Evolutionary conservation across 2,888 invertebrate species (phyloP), one percentile per base, ranked within the genome.

Genomic region (Drosophila atroscutellata): DNA sequence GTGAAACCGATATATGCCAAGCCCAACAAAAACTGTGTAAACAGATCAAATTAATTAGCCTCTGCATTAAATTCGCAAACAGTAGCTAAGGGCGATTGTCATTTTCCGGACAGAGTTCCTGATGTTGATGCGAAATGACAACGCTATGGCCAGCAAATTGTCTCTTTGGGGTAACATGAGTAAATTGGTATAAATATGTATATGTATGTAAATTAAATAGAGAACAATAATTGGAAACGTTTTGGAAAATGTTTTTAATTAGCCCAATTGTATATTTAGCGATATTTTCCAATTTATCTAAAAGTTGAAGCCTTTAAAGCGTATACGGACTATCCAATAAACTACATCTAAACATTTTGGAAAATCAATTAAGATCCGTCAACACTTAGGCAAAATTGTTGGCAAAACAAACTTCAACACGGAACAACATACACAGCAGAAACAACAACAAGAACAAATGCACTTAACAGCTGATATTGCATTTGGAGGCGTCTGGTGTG

Each of bases 381-480:
- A 34, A 64, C 73, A 80, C 64, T 72, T 65, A 66, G 28, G 65
- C 62, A 54, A 50, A 60, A 60, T 73, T 75, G 72, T 71, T 67
- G 45, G 34, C 30, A 24, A 39, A 73, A 58, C 55, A 67, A 72
- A 64, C 51, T 52, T 15, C 58, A 61, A 67, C 71, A 58, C 66
- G 51, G 37, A 49, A 50, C 51, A 58, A 26, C 26, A 36, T 30
- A 1, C 39, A 59, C 32, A 37, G 26, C n/a, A 26, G 26, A 30
- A 57, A 68, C 1, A 45, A 39, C 26, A 45, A 45, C 32, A 63
- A 64, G 4, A 36, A 28, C 15, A 8, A 60, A 54, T 69, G 50
- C 65, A 56, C 50, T 66, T 49, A 49, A 60, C 34, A 52, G 20
- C 34, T 42, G 49, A 11, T 49, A 32, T 50, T 67, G 61, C 60